Base-by-base conservation (phyloP, 1,140 invertebrate species). In the Aricia agestis region DNA sequence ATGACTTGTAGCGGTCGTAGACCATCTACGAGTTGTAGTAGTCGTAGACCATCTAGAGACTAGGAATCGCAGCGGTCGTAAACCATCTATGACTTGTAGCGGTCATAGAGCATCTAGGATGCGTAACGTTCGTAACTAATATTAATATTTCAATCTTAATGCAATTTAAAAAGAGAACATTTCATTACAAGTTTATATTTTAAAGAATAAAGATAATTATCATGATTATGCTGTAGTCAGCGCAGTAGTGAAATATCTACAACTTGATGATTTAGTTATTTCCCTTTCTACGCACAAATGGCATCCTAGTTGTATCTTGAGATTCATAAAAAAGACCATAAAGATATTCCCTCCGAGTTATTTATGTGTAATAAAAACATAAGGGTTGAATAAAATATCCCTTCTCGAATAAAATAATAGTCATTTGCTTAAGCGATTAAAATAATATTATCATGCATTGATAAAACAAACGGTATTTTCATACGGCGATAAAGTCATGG, bases 351-450 rank as follows among this genome's bases (percentile, higher is more conserved):
- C 59, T 25, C 7, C 1, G 58, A 59, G 59, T 31, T 63, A 19
- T 25, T 63, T 18, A 63, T 63, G 59, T 19, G 18, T 10, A 63
- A 63, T 63, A 63, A 63, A 63, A 63, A 63, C 59, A 63, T 11
- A 63, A 25, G 59, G 59, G 17, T 63, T 63, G 19, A 25, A 63
- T 63, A 63, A 63, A 19, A 63, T 63, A 63, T 19, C 59, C 59
- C 59, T 63, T 25, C 10, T 25, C 19, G 59, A 63, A 63, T 63
- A 63, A 63, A 63, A 63, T 63, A 63, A 63, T 63, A 19, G 59
- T 63, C 17, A 63, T 63, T 63, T 63, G 18, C 59, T 63, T 63
- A 63, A 63, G 59, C 59, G 59, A 63, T 63, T 63, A 63, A 63
- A 63, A 25, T 63, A 63, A 52, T 52, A 36, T 36, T 36, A 36